Evolutionary conservation across 1,140 invertebrate genomes (phyloP).

Genomic region (Drosophila nikananu): DNA sequence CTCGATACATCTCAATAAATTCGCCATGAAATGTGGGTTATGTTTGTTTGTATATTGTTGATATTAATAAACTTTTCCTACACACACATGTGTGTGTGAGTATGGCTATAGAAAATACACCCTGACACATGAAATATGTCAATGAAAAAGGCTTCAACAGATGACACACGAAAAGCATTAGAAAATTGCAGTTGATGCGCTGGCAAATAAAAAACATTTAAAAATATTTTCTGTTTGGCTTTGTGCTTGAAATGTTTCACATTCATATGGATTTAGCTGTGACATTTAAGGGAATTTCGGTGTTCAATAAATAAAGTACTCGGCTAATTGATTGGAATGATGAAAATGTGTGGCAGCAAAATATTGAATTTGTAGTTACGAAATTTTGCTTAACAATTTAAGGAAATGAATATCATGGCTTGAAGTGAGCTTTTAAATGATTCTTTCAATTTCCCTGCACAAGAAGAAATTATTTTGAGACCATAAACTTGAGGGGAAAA

Average conservation of each 20-base stretch:
- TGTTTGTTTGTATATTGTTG: conserved; percentile 44
- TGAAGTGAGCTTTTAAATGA: background rate
- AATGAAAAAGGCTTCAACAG: conserved; percentile 34
- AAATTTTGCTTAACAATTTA: background rate
- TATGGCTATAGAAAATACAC: conserved; percentile 27
- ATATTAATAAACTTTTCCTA: conserved; percentile 47
- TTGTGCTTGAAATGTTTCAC: conserved; percentile 35
- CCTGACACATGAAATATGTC: conserved; percentile 46
- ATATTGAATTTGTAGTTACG: background rate
- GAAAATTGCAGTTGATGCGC: conserved; percentile 56
- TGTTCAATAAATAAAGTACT: conserved; percentile 42
- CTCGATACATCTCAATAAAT: conserved; percentile 54
- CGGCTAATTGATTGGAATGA: conserved; percentile 29
- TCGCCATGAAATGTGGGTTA: conserved; percentile 49
- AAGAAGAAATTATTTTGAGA: conserved; percentile 20
- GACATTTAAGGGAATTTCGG: conserved; percentile 20
- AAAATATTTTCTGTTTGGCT: conserved; percentile 30
- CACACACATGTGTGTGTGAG: background rate
- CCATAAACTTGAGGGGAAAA: conserved; percentile 22
- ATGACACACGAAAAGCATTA: conserved; percentile 48
- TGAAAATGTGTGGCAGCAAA: conserved; percentile 1
- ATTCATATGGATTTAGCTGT: conserved; percentile 63
- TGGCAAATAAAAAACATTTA: conserved; percentile 16
- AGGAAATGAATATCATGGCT: background rate
- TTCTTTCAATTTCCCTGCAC: conserved; percentile 1